A percentile compares a stretch with the other conserved stretches of the same genome.
Conservation (phyloP, 2,888 invertebrate genomes). For the Epirrhoe tristata region DNA sequence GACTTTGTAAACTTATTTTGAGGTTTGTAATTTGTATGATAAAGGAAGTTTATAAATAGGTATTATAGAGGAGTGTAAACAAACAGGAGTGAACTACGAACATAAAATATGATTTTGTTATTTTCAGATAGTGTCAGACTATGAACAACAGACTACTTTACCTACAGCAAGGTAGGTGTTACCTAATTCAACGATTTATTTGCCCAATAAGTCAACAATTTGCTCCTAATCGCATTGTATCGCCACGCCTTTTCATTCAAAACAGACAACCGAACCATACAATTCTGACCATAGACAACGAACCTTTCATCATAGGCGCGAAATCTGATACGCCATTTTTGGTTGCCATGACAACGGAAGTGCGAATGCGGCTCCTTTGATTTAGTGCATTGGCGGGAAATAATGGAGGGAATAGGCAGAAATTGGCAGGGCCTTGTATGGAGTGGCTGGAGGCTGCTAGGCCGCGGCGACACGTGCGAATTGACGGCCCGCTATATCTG, state of each 20-base stretch:
- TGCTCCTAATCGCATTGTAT: slow-evolving; percentile 20
- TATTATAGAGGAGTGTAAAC: no score
- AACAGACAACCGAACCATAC: slow-evolving; percentile 31
- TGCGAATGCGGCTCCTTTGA: slow-evolving; percentile 74
- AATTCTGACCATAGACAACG: slow-evolving; percentile 41
- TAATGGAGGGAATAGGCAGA: slow-evolving; percentile 58
- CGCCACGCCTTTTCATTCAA: slow-evolving; percentile 34
- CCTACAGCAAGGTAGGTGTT: slow-evolving; percentile 17
- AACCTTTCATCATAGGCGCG: slow-evolving; percentile 62
- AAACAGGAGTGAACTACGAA: no score
- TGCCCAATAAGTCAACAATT: slow-evolving; percentile 30
- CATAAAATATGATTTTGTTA: not conserved
- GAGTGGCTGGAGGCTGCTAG: slow-evolving; percentile 40
- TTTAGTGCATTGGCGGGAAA: slow-evolving; percentile 62
- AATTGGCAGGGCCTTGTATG: slow-evolving; percentile 59
- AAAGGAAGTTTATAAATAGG: no score
- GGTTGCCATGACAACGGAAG: slow-evolving; percentile 64
- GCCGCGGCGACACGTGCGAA: slow-evolving; percentile 37
- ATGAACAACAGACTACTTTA: slow-evolving; percentile 1
- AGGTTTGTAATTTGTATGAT: no score
- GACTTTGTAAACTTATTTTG: no score
- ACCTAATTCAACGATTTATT: slow-evolving; percentile 22
- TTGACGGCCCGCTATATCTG: slow-evolving; percentile 29
- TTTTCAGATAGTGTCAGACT: slow-evolving; percentile 22
- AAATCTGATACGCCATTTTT: slow-evolving; percentile 76